Conservation (phyloP, 2,888 invertebrate species). For the Danaus chrysippus region DNA sequence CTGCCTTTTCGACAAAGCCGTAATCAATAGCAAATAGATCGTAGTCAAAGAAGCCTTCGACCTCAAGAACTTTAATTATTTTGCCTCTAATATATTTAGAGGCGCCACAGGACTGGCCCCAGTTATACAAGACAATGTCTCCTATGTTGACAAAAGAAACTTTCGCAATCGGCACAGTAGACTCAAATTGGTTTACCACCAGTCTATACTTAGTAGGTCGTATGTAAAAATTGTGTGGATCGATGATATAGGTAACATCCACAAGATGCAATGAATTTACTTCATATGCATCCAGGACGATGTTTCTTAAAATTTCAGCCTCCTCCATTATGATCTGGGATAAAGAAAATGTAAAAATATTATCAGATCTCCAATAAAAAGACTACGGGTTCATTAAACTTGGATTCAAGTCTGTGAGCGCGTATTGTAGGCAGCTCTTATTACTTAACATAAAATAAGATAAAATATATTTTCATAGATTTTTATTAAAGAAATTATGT, state of each 20-base stretch:
- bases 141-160: slow-evolving; percentile 2
- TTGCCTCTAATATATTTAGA: slow-evolving; percentile 21
- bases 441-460: too few species aligned
- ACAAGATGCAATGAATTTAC: slow-evolving; percentile 31
- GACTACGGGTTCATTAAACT: background rate
- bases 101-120: background rate
- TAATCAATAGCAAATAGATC: slow-evolving; percentile 41
- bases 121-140: slow-evolving; percentile 19
- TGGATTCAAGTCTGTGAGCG: background rate
- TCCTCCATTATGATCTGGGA: slow-evolving; percentile 21
- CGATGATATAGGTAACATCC: slow-evolving; percentile 36
- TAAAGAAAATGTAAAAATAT: slow-evolving; percentile 4
- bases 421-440: too few species aligned
- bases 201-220: slow-evolving; percentile 26
- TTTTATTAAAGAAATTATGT: too few species aligned
- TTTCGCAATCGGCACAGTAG: slow-evolving; percentile 10
- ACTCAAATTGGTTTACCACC: slow-evolving; percentile 6
- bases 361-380: background rate
- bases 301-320: background rate
- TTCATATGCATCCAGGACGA: slow-evolving; percentile 15
- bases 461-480: too few species aligned
- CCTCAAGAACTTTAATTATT: slow-evolving; percentile 24
- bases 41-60: slow-evolving; percentile 22
- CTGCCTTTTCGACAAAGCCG: slow-evolving; percentile 37
- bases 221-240: slow-evolving; percentile 38